Evolutionary conservation across 1,140 invertebrate genomes (phyloP).

Genomic region (Anastrepha ludens): DNA sequence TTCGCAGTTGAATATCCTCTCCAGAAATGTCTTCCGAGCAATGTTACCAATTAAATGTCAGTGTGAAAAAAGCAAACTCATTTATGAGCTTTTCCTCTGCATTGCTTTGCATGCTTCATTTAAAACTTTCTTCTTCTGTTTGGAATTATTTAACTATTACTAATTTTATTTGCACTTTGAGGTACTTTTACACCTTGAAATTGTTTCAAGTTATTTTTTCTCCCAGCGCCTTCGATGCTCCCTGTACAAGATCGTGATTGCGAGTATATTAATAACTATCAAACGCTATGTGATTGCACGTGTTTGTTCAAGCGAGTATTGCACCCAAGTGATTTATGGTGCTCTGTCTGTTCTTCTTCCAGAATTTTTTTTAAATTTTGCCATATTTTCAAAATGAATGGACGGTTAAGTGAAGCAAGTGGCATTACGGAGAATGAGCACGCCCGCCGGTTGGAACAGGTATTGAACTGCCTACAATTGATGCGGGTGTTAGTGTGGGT

Average conservation of each 20-base stretch:
- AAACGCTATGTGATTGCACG: background rate
- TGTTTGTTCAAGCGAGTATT: background rate
- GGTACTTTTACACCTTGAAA: background rate
- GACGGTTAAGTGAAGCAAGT: background rate
- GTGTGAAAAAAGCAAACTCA: too few species aligned
- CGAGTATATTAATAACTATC: background rate
- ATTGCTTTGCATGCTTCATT: too few species aligned
- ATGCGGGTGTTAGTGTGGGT: too few species aligned
- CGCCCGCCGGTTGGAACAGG: background rate
- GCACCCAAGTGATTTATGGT: background rate
- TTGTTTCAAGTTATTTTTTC: background rate
- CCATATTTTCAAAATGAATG: background rate
- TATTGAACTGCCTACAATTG: background rate
- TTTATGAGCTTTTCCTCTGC: too few species aligned
- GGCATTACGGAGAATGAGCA: background rate
- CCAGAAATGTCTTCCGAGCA: constrained; percentile 58
- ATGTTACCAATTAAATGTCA: constrained; percentile 4
- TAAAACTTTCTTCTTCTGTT: too few species aligned
- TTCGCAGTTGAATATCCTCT: background rate
- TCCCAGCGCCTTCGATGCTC: too few species aligned
- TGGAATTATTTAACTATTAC: too few species aligned
- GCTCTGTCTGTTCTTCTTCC: background rate
- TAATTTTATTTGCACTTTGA: background rate
- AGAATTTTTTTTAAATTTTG: background rate
- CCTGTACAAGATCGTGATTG: too few species aligned